A percentile compares a stretch with the other conserved stretches of the same genome.
Conservation (phyloP, 2,888 invertebrate genomes). For the Mythimna albipuncta region DNA sequence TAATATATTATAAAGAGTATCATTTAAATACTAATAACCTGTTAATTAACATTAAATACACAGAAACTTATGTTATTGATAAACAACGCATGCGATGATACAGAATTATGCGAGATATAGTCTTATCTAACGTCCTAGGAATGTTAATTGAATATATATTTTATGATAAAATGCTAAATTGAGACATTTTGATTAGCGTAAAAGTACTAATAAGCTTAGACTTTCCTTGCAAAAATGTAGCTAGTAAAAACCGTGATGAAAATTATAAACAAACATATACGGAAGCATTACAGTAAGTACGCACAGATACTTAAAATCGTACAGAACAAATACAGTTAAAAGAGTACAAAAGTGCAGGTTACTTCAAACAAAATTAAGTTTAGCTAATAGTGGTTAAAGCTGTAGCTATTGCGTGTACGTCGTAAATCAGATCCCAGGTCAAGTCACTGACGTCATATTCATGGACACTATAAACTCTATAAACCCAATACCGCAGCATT, state of each 20-base stretch:
- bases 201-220: slow-evolving; percentile 8
- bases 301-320: too few species aligned
- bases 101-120: slow-evolving; percentile 28
- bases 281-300: background rate
- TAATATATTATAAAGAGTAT: slow-evolving; percentile 45
- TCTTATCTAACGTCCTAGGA: slow-evolving; percentile 21
- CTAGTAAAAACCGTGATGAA: background rate
- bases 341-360: too few species aligned
- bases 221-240: slow-evolving; percentile 46
- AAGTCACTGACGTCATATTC: background rate
- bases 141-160: slow-evolving; percentile 27
- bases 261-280: background rate
- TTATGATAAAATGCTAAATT: slow-evolving; percentile 22
- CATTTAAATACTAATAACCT: slow-evolving; percentile 47
- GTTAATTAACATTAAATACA: slow-evolving; percentile 32
- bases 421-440: background rate
- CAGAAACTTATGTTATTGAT: slow-evolving; percentile 23
- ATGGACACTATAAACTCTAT: slow-evolving; percentile 25
- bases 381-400: too few species aligned
- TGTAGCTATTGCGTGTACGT: background rate
- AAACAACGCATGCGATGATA: slow-evolving; percentile 14
- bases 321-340: too few species aligned
- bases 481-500: background rate
- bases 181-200: slow-evolving; percentile 29
- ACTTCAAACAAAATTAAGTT: too few species aligned